Percentiles rank a stretch among this genome's conserved stretches.
Evolutionary conservation across 2,113 vertebrate species (phyloP).

Genomic region (Rynchops niger): DNA sequence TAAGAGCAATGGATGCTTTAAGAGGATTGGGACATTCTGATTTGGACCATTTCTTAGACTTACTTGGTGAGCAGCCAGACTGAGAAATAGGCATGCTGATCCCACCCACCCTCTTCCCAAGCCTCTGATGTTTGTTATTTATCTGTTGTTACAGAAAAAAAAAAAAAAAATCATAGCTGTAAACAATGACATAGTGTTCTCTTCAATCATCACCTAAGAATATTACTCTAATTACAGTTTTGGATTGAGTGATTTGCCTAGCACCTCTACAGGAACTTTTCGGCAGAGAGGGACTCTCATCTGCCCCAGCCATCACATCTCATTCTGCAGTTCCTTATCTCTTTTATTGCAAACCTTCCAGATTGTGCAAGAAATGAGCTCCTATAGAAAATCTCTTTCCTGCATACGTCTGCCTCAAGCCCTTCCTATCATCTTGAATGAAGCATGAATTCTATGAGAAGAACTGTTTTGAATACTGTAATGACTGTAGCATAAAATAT

Average conservation of each 20-base stretch:
- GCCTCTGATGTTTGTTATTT: neutral
- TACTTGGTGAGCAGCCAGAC: neutral
- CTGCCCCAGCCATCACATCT: neutral
- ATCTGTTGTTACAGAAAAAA: conserved; percentile 5
- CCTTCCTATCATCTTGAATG: neutral
- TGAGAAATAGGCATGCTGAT: neutral
- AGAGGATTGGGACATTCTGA: neutral
- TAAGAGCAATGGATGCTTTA: neutral
- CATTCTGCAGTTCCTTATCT: neutral
- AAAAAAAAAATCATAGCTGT: neutral
- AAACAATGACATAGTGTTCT: neutral
- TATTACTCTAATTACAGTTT: neutral
- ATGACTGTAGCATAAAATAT: neutral
- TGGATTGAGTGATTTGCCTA: neutral
- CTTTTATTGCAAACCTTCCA: neutral
- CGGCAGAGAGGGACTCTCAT: neutral
- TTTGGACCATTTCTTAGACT: neutral
- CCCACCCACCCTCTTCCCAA: neutral
- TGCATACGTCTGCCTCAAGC: neutral
- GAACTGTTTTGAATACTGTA: neutral
- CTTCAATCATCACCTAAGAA: neutral
- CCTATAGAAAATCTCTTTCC: neutral
- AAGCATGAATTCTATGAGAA: neutral
- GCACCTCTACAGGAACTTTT: neutral
- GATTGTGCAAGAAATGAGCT: neutral